Base-by-base conservation (phyloP, 2,888 invertebrate species). In the Philopedon plagiatum region DNA sequence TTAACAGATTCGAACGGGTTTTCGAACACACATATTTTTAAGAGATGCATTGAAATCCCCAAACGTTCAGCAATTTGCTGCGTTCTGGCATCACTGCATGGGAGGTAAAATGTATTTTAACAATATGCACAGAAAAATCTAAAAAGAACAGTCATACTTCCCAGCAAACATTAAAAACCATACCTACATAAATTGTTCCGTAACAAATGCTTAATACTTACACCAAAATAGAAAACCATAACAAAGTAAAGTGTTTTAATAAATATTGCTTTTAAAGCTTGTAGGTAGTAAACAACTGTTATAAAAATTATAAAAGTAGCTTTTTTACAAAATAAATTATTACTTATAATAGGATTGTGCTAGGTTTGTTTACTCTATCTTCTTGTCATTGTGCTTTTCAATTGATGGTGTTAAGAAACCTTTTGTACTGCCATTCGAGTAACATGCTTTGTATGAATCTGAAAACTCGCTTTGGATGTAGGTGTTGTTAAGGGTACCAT, bases 401-500 rank as follows among this genome's bases (percentile, higher is more conserved):
- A 82, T 80, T 7, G 81, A 78, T 76, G 85, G 84, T 62, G 83
- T 87, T 64, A 90, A 89, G 82, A 89, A 90, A 68, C 90, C 90
- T 80, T 90, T 90, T 80, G 89, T 90, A 76, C 90, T 87, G 37
- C 90, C 90, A 77, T 89, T 90, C 74, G 90, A 90, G 82, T 90
- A 90, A 82, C 90, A 90, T 64, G 89, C 88, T 81, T 89, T 88
- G 81, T 88, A 89, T 62, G 88, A 87, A 77, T 88, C 88, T 67
- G 87, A 86, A 79, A 87, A 88, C 78, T 87, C 87, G 75, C 88
- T 88, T 71, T 87, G 87, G 75, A 88, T 85, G 78, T 89, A 89
- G 26, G 83, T 83, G 71, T 82, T 85, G 75, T 82, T 85, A 9
- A 85, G 78, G 15, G 82, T 81, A 21, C 83, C 83, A 65, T 83